Base-by-base conservation (phyloP, 2,888 invertebrate species). In the Trypoxylon attenuatum region DNA sequence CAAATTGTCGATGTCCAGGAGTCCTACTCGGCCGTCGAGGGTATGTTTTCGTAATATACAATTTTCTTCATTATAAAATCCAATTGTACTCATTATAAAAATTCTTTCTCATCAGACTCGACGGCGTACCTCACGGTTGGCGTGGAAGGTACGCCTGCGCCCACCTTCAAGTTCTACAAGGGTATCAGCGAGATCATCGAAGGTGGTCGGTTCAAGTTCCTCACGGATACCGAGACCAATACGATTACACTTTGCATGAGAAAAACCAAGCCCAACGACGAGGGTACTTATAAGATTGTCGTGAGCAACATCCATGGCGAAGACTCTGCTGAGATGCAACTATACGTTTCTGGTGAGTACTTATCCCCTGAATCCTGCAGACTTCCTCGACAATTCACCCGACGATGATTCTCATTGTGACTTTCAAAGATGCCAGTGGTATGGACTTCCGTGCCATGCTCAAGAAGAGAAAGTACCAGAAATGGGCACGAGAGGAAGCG, bases 361-460 rank as follows among this genome's bases (percentile, higher is more conserved):
- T n/a, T n/a, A n/a, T n/a, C n/a, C n/a, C n/a, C n/a, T n/a, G n/a
- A n/a, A n/a, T 29, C 29, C n/a, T 16, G 4, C 2, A 6, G 25
- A 6, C 3, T 15, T 25, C 46, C 3, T 15, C 4, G 43, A 22
- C n/a, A 2, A n/a, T 10, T n/a, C 13, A n/a, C 43, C 1, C n/a
- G n/a, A 10, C 19, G 10, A 6, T 25, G 2, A 0, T 16, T 22
- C 0, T 0, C 19, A 25, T 18, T n/a, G 4, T n/a, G n/a, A n/a
- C 41, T 1, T 5, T 46, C 39, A 52, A 19, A 95, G 98, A 97
- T 89, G 93, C 98, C 71, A 97, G 97, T 89, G 97, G 97, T 76
- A 95, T 99, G 94, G 99, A 99, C 89, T 99, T 99, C 94, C 94
- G 99, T 89, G 94, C 97, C 69, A 94, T 99, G 94, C 91, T 99